Base-by-base conservation (phyloP, 2,888 invertebrate species). In the Diarsia dahlii region DNA sequence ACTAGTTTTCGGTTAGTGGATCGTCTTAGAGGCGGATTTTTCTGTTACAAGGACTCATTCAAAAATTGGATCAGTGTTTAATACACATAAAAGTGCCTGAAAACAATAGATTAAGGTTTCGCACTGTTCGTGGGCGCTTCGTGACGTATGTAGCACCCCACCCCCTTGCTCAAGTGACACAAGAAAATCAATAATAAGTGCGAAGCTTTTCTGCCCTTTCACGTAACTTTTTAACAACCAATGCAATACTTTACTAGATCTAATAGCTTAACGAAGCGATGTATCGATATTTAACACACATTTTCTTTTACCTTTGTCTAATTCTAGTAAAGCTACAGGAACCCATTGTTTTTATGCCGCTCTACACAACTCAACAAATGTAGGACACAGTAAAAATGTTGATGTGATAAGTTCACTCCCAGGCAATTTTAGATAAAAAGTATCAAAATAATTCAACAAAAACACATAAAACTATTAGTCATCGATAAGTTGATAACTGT, bases 141-240 rank as follows among this genome's bases (percentile, higher is more conserved):
- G 80, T 91, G 91, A 90, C 90, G 91, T 87, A 90, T 88, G 82
- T 90, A 82, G 71, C 87, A 83, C 88, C 87, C 87, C 91, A 89
- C 91, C 93, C 92, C 92, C 89, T 87, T 88, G 83, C 84, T 82
- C 86, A 81, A 88, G 88, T 90, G 92, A 91, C 92, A 92, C 90
- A 92, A 91, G 92, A 94, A 94, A 94, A 94, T 94, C 94, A 94
- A 94, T 94, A 88, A 83, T 80, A 76, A 70, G 81, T 78, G 74
- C 74, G 67, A 71, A 66, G 78, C 69, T 71, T 69, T 86, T 76
- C 76, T 81, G 46, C 60, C 74, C 62, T 45, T 79, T 72, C 73
- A 71, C 60, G 68, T 75, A 78, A 72, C 69, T 63, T 56, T 73
- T 68, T 63, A 4, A 54, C 20, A 4, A 23, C 0, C 62, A 64